Evolutionary conservation across 1,140 invertebrate genomes (phyloP), one percentile per base, ranked within the genome.

Genomic region (Epicauta chinensis): DNA sequence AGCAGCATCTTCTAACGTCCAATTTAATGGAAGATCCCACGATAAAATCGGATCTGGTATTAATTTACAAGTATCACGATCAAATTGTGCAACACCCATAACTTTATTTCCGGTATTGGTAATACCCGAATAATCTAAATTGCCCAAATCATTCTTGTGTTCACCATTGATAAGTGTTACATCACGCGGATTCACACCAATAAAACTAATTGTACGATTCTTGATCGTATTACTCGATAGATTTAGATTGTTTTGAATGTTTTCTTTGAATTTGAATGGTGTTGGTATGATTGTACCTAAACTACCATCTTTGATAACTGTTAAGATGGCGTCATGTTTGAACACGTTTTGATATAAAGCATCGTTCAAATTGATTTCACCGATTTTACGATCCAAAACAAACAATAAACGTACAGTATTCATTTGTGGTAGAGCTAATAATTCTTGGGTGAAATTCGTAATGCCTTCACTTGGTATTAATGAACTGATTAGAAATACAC

Each of bases 1-100:
- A 3, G 78, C 75, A 14, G 79, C 82, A 55, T 84, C 76, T 56
- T 76, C 73, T 4, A 82, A 55, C 5, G 65, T 72, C 81, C 81
- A 83, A 9, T 63, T 36, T 4, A 34, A 9, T 77, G 83, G 82
- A 35, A 84, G 64, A n/a, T 74, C 63, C 81, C 80, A 84, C 0
- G 42, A 39, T 0, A 71, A 49, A 40, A 64, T 55, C 11, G 57
- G 51, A 61, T 71, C 69, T 9, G 58, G 51, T 11, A 61, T 48
- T 36, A 70, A 39, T 56, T 60, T 58, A 12, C 49, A 62, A 15
- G 52, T 58, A 37, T 63, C 60, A 40, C 48, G 58, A 49, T 71
- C 60, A 2, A 69, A 42, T 34, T 51, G 34, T 0, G 65, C 66
- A 11, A 71, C 40, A 15, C 69, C 69, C 61, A 68, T 65, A 29